Evolutionary conservation across 2,113 vertebrate genomes (phyloP).

Genomic region (Ceuthmochares aereus): DNA sequence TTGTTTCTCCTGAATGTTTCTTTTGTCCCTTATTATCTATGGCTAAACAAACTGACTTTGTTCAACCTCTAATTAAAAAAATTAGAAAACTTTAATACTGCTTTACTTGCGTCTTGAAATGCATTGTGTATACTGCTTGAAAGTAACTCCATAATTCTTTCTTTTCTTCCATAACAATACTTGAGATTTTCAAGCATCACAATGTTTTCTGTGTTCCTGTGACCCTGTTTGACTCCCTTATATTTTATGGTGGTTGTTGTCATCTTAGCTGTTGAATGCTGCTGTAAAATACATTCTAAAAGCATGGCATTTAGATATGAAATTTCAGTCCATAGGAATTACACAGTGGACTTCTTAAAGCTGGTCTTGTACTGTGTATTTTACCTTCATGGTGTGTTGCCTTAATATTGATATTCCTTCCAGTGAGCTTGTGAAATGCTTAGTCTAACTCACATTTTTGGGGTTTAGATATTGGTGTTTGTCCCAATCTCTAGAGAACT

Average conservation of each 20-base stretch:
- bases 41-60: neutral
- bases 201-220: neutral
- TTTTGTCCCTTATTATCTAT: neutral
- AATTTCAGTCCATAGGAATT: neutral
- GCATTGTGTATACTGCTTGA: fast-evolving
- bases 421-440: neutral
- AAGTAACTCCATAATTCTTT: neutral
- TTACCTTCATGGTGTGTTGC: neutral
- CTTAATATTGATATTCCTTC: neutral
- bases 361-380: neutral
- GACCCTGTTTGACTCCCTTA: neutral
- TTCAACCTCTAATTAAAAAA: neutral
- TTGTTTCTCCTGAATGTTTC: neutral
- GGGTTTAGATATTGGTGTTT: fast-evolving
- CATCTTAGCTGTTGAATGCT: neutral
- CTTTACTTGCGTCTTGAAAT: neutral
- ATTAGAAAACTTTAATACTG: neutral
- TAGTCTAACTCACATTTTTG: neutral
- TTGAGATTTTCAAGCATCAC: neutral
- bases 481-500: neutral
- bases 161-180: neutral
- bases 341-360: neutral
- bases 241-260: neutral
- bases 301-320: neutral
- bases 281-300: neutral